Evolutionary conservation across 2,888 invertebrate genomes (phyloP), one percentile per base, ranked within the genome.

Genomic region (Eupsilia transversa): DNA sequence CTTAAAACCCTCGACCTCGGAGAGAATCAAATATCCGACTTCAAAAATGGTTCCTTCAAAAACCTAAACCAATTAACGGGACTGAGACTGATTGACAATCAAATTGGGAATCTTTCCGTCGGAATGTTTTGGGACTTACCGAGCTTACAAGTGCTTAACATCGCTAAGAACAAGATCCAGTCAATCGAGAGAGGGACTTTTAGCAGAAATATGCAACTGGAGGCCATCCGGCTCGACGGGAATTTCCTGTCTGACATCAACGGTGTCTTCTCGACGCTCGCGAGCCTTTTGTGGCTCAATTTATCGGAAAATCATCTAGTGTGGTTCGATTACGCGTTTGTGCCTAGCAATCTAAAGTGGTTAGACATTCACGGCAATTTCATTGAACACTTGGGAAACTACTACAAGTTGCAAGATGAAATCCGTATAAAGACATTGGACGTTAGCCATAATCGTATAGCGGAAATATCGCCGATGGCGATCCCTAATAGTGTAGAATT

Each of bases 281-380:
- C 98, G n/a, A 98, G 98, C 85, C 96, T 99, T 79, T 95, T 98
- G 90, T 98, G 99, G 98, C 96, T 99, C 77, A 99, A 99, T 94
- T 97, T 99, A 69, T 98, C 98, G 57, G 98, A 98, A 96, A 99
- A 99, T 96, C 98, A 98, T 96, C 96, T 99, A 90, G 98, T 98
- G 87, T 98, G 98, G 98, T 99, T 99, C 94, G 99, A 99, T 94
- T 99, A 98, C 92, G 98, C 99, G 71, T 98, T 99, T 93, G 98
- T 99, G 89, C 99, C 99, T 41, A 98, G 97, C 85, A 98, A 98
- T 94, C 96, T 99, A 74, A 98, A 98, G 95, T 98, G 98, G 98
- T 96, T 99, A 91, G 99, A 99, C 92, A 97, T 99, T 91, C 99
- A 99, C 92, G 98, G 98, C 70, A 99, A 99, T 94, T 98, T 98